Evolutionary conservation across 2,888 invertebrate genomes (phyloP).

Genomic region (Argyresthia albistria): DNA sequence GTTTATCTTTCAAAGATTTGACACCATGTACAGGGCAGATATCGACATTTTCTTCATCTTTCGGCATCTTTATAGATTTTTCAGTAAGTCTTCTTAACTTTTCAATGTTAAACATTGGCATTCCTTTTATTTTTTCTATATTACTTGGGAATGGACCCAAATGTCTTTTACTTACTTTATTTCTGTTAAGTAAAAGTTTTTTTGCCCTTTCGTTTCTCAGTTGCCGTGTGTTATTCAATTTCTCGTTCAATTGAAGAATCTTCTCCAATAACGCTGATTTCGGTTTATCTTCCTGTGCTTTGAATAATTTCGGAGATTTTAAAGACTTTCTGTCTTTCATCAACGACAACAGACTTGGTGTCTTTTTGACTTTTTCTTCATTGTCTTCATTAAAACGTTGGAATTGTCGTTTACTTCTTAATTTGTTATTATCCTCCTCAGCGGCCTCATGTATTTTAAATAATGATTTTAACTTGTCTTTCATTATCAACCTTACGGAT

Average conservation of each 20-base stretch:
- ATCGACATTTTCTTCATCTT: too few relatives aligned
- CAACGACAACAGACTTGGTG: constrained; percentile 4
- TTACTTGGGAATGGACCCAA: neutral
- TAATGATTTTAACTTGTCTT: constrained; percentile 10
- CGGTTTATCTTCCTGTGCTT: neutral
- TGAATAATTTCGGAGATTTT: too few relatives aligned
- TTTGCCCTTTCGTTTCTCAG: constrained; percentile 1
- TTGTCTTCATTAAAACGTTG: constrained; percentile 10
- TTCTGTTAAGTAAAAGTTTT: neutral
- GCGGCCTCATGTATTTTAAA: constrained; percentile 10
- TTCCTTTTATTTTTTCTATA: neutral
- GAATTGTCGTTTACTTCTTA: too few relatives aligned
- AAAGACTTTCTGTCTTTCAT: neutral
- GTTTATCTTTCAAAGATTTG: too few relatives aligned
- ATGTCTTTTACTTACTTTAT: constrained; percentile 1
- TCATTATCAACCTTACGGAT: neutral
- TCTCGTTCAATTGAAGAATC: neutral
- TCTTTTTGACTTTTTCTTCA: constrained; percentile 13
- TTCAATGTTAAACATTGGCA: neutral
- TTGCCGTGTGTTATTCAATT: neutral
- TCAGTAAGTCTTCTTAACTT: neutral
- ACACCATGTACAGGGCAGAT: too few relatives aligned
- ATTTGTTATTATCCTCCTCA: too few relatives aligned
- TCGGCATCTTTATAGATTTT: too few relatives aligned
- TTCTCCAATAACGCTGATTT: neutral